phyloP scores from a whole-genome alignment of 2,888 invertebrate species.

The Elysia crispata region DNA sequence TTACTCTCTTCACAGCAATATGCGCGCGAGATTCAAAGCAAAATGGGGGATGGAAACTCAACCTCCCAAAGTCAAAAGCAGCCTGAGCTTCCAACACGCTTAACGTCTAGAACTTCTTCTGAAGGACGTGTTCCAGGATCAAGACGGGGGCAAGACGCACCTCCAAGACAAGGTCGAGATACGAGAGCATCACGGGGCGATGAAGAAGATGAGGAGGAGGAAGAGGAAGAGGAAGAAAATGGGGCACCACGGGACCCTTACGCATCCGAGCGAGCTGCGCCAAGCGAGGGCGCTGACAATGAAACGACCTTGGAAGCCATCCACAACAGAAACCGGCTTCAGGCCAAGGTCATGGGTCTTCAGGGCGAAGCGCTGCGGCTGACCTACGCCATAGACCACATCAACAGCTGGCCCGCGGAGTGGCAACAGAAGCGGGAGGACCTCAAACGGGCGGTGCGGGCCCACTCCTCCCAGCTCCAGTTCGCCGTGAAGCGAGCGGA shows the following conservation, averaged over 20 bases:
- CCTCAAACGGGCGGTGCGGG: constrained; percentile 55
- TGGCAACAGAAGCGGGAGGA: constrained; percentile 57
- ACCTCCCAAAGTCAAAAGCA: background rate
- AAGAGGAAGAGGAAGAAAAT: no score
- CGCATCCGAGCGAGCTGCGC: background rate
- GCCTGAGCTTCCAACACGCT: no score
- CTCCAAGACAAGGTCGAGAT: no score
- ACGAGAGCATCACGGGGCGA: no score
- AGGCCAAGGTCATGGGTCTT: constrained; percentile 52
- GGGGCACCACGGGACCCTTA: no score
- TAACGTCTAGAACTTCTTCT: no score
- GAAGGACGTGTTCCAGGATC: no score
- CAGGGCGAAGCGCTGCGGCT: constrained; percentile 56
- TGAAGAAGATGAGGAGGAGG: no score
- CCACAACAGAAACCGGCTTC: constrained; percentile 42
- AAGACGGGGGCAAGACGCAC: no score
- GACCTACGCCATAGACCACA: constrained; percentile 55
- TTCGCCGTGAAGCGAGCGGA: constrained; percentile 59
- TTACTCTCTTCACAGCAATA: constrained; percentile 37
- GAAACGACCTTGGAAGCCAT: constrained; percentile 34
- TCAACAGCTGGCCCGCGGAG: constrained; percentile 55
- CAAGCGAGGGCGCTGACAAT: background rate
- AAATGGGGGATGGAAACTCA: constrained; percentile 22
- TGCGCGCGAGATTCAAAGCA: constrained; percentile 48
- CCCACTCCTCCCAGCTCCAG: constrained; percentile 60